Evolutionary conservation across 2,113 vertebrate species (phyloP).

Genomic region (Melanerpes aurifrons): DNA sequence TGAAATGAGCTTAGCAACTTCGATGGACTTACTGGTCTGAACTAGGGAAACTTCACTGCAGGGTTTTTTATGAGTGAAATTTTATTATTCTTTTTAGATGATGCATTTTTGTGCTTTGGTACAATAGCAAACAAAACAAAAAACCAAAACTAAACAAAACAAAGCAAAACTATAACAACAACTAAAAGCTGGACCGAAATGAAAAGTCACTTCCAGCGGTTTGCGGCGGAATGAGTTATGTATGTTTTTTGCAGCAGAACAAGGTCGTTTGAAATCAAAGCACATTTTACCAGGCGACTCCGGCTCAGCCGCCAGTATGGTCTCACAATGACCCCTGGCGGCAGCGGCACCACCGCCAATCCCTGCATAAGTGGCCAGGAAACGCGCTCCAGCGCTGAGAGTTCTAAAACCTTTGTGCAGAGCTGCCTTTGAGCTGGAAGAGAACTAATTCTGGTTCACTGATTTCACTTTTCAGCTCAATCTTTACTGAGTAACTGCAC

Average conservation of each 20-base stretch:
- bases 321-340: conserved; percentile 22
- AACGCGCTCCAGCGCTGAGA: accelerated
- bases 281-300: accelerated
- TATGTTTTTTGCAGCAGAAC: background rate
- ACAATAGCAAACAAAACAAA: background rate
- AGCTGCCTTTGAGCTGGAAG: too few species aligned
- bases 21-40: background rate
- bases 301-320: accelerated
- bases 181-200: background rate
- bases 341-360: accelerated
- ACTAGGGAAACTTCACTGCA: background rate
- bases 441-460: too few species aligned
- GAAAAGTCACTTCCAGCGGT: background rate
- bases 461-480: too few species aligned
- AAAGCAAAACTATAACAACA: too few species aligned
- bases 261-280: background rate
- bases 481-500: too few species aligned
- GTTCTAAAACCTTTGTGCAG: accelerated
- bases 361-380: accelerated
- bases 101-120: background rate
- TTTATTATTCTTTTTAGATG: background rate
- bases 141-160: too few species aligned
- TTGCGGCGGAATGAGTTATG: background rate
- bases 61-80: background rate
- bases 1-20: background rate